Evolutionary conservation across 2,888 invertebrate genomes (phyloP).

Genomic region (Cheilosia grossa): DNA sequence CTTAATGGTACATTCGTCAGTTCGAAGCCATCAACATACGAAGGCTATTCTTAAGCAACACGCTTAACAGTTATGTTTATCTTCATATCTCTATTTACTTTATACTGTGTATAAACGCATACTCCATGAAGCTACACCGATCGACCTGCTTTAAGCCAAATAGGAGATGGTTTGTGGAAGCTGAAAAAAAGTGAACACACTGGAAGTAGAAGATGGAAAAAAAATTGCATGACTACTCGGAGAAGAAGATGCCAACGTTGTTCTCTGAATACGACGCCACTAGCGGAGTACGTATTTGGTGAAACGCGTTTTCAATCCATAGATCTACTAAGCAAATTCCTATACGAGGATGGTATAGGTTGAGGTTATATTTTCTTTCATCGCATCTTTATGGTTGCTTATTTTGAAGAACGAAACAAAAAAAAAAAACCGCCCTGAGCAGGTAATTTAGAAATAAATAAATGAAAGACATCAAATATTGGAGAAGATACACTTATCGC

Average conservation of each 20-base stretch:
- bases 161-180: constrained; percentile 38
- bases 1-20: constrained; percentile 54
- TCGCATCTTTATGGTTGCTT: constrained; percentile 24
- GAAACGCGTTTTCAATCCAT: constrained; percentile 56
- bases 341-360: constrained; percentile 11
- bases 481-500: constrained; percentile 9
- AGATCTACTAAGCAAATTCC: constrained; percentile 27
- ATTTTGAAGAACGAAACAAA: background rate
- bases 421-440: constrained; percentile 6
- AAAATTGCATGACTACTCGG: constrained; percentile 36
- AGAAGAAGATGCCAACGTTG: constrained; percentile 27
- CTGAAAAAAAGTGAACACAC: constrained; percentile 1
- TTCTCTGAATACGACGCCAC: constrained; percentile 35
- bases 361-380: constrained; percentile 7
- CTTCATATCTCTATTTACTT: constrained; percentile 46
- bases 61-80: constrained; percentile 62
- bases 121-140: constrained; percentile 61
- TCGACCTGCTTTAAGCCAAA: constrained; percentile 68
- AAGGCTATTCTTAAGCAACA: constrained; percentile 50
- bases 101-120: constrained; percentile 36
- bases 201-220: constrained; percentile 16
- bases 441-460: constrained; percentile 29
- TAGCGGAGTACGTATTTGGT: constrained; percentile 58
- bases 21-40: constrained; percentile 24
- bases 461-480: constrained; percentile 44